phyloP scores from a whole-genome alignment of 2,888 invertebrate genomes.

The Mesoligia furuncula region DNA sequence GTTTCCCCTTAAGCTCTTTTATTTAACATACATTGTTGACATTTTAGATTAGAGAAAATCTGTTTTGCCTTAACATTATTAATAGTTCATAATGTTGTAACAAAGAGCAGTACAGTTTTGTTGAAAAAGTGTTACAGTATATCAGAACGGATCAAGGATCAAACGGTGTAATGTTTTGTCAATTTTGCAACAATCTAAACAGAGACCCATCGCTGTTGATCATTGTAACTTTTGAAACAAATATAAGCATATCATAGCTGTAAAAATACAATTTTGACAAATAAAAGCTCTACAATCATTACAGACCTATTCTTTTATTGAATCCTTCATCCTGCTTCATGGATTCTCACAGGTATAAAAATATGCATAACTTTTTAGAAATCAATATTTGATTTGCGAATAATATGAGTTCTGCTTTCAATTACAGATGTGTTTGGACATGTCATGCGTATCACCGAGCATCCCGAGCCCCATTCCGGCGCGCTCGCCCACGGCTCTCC shows the following conservation, averaged over 20 bases:
- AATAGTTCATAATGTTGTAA: conserved; percentile 88
- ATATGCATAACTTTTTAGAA: neutral
- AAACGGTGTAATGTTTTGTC: conserved; percentile 86
- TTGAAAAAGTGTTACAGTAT: conserved; percentile 85
- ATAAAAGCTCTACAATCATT: conserved; percentile 93
- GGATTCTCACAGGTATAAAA: conserved; percentile 57
- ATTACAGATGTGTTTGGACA: conserved; percentile 88
- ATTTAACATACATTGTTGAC: conserved; percentile 90
- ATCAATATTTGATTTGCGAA: neutral
- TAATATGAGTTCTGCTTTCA: conserved; percentile 5
- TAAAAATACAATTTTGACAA: conserved; percentile 96
- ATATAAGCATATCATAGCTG: conserved; percentile 98
- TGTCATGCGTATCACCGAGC: conserved; percentile 81
- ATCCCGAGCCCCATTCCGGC: conserved; percentile 80
- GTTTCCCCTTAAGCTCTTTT: conserved; percentile 86
- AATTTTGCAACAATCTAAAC: conserved; percentile 86
- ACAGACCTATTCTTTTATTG: conserved; percentile 82
- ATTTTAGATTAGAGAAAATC: conserved; percentile 89
- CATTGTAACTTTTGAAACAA: conserved; percentile 92
- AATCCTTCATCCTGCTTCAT: conserved; percentile 19
- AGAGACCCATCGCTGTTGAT: conserved; percentile 90
- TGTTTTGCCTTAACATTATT: conserved; percentile 90
- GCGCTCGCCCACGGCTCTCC: conserved; percentile 82
- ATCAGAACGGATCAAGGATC: conserved; percentile 82
- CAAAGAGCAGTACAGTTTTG: conserved; percentile 87